Conservation (phyloP, 2,113 vertebrate species). For the Todiramphus saurophagus region DNA sequence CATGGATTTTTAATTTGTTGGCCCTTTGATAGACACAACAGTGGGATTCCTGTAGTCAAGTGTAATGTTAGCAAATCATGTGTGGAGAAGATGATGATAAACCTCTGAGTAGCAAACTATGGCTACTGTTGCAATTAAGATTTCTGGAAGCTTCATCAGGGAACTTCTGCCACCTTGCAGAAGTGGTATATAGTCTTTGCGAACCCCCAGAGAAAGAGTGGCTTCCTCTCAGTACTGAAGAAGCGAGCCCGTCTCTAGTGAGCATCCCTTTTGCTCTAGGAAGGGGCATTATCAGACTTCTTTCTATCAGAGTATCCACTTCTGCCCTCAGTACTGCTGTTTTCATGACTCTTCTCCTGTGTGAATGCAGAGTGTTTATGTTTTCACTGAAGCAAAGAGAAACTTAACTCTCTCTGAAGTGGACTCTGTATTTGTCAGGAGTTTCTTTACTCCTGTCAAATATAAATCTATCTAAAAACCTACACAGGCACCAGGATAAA, state of each 20-base stretch:
- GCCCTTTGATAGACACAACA: neutral
- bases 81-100: neutral
- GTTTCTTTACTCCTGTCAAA: neutral
- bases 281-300: neutral
- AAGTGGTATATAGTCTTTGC: accelerated
- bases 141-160: neutral
- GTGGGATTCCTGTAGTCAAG: neutral
- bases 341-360: neutral
- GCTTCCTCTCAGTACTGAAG: neutral
- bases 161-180: neutral
- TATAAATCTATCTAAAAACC: neutral
- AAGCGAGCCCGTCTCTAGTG: too few relatives aligned
- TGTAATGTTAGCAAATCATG: neutral
- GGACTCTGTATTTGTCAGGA: neutral
- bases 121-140: neutral
- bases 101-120: neutral
- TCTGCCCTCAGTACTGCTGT: neutral
- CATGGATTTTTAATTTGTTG: neutral
- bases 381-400: neutral
- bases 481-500: neutral
- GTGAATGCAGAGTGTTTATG: neutral
- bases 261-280: neutral
- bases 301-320: accelerated
- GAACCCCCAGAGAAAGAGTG: neutral
- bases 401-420: neutral